These are phyloP conservation scores for Melipona beecheii DNA, from an alignment of 2,888 invertebrate species.

Conservation along the genomic window DNA sequence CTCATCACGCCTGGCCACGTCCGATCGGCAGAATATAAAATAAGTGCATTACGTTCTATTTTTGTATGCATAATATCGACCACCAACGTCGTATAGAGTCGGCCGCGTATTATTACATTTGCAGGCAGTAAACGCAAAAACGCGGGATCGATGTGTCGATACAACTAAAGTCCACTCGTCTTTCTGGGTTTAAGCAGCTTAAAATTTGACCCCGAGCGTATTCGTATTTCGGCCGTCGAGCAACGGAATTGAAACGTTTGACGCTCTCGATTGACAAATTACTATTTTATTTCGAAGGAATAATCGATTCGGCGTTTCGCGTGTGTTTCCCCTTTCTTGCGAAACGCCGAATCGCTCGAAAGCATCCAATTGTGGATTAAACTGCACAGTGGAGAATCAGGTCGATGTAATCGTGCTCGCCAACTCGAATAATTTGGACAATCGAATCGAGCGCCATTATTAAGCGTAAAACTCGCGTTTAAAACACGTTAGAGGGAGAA, in stretches of 20 bases:
- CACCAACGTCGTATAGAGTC: constrained; percentile 40
- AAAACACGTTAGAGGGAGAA: constrained; percentile 5
- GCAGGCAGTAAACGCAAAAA: constrained; percentile 32
- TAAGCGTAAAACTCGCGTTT: background rate
- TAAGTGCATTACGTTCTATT: constrained; percentile 61
- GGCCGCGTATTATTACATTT: constrained; percentile 51
- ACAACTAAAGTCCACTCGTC: background rate
- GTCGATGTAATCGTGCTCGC: background rate
- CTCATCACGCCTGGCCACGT: constrained; percentile 35
- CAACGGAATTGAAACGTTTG: background rate
- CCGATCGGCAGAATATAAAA: constrained; percentile 17
- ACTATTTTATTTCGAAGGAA: background rate
- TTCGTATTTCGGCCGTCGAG: background rate
- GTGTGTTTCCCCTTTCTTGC: background rate
- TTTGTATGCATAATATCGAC: constrained; percentile 63
- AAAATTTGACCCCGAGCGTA: background rate
- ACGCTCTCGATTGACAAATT: background rate
- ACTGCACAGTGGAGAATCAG: background rate
- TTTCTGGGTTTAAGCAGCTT: background rate
- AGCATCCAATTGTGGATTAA: background rate
- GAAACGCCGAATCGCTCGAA: background rate
- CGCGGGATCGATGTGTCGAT: background rate
- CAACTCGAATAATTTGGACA: background rate
- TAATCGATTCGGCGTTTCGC: background rate
- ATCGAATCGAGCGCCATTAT: constrained; percentile 16